Conservation (phyloP, 2,113 vertebrate species). For the Elephantulus edwardii region DNA sequence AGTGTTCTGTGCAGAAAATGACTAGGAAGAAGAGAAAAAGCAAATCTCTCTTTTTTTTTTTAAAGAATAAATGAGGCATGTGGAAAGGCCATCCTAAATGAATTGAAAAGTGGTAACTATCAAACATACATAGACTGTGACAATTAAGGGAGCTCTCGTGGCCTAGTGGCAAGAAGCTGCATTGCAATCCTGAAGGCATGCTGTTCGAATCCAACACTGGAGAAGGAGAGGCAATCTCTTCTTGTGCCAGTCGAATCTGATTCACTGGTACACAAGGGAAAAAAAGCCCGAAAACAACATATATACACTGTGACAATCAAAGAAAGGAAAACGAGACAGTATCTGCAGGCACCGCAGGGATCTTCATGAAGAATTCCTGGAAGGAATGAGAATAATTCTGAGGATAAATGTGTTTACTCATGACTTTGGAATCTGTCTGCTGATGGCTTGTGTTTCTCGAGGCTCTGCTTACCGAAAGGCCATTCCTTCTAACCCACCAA, state of each 20-base stretch:
- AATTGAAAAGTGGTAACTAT: not conserved
- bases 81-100: not conserved
- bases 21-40: not conserved
- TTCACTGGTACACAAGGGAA: too few relatives aligned
- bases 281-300: too few relatives aligned
- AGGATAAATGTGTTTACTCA: not conserved
- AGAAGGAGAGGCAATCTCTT: too few relatives aligned
- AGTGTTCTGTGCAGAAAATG: not conserved
- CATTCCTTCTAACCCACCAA: not conserved
- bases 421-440: not conserved
- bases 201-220: too few relatives aligned
- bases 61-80: not conserved
- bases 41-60: not conserved
- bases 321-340: not conserved
- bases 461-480: not conserved
- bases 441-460: not conserved
- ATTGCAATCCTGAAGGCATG: too few relatives aligned
- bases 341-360: not conserved
- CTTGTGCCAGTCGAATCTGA: too few relatives aligned
- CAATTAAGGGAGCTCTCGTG: too few relatives aligned
- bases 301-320: not conserved
- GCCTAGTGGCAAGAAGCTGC: too few relatives aligned
- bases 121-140: not conserved
- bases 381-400: not conserved
- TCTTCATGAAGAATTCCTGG: not conserved